A percentile compares a stretch with the other conserved stretches of the same genome.
phyloP scores from a whole-genome alignment of 1,140 invertebrate species.

The Neodiprion fabricii region DNA sequence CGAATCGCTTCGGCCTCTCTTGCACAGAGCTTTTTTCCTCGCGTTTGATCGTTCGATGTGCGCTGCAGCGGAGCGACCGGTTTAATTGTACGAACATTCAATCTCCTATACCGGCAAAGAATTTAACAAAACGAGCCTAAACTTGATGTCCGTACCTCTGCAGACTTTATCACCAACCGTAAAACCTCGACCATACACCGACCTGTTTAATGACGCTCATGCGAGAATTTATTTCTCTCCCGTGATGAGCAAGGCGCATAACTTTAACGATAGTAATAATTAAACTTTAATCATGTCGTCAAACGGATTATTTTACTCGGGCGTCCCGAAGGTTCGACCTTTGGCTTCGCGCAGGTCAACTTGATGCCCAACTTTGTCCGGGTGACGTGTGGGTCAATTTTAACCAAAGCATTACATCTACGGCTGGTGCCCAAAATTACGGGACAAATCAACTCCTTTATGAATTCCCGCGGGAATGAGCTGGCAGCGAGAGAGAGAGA shows the following conservation, averaged over 20 bases:
- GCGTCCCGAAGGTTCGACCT: background rate
- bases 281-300: background rate
- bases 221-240: background rate
- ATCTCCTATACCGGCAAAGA: background rate
- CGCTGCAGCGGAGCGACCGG: background rate
- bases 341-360: too few relatives aligned
- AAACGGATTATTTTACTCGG: background rate
- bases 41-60: background rate
- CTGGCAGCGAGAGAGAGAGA: background rate
- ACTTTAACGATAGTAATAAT: background rate
- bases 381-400: background rate
- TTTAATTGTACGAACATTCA: background rate
- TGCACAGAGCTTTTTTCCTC: background rate
- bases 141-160: background rate
- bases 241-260: background rate
- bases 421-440: background rate
- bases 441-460: background rate
- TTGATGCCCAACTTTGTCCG: background rate
- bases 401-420: background rate
- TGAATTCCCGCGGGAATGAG: background rate
- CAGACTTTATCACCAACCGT: background rate
- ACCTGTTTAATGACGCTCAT: background rate
- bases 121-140: background rate
- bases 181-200: background rate
- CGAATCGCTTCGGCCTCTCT: background rate